Conservation (phyloP, 2,113 vertebrate genomes). For the Caranx ignobilis region DNA sequence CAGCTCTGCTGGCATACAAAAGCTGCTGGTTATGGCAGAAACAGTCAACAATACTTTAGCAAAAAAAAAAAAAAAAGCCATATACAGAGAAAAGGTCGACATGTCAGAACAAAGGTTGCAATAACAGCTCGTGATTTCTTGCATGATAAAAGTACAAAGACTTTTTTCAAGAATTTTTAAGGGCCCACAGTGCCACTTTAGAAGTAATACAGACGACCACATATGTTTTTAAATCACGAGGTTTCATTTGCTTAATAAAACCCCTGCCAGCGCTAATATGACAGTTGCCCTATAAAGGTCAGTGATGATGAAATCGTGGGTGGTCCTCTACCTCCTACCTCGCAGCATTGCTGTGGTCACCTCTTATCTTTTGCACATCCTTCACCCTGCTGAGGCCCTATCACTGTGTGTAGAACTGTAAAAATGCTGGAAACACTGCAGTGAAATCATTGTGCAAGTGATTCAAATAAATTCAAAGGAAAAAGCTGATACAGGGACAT, state of each 20-base stretch:
- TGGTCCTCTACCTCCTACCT: slow-evolving; percentile 52
- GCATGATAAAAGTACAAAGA: slow-evolving; percentile 31
- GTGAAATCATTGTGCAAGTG: too few species aligned
- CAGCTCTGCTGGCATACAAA: background rate
- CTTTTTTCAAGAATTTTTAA: slow-evolving; percentile 1
- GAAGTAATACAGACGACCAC: slow-evolving; percentile 17
- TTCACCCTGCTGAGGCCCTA: background rate
- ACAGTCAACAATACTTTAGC: background rate
- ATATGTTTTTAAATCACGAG: slow-evolving; percentile 31
- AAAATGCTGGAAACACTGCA: background rate
- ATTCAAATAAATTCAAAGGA: background rate
- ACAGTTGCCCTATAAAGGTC: slow-evolving; percentile 63
- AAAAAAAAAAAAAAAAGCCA: background rate
- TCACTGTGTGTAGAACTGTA: background rate
- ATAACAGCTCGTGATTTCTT: slow-evolving; percentile 28
- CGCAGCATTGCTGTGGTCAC: slow-evolving; percentile 1
- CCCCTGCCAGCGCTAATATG: slow-evolving; percentile 42
- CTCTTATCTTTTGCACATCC: background rate
- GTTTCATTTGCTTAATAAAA: slow-evolving; percentile 41
- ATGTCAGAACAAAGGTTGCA: slow-evolving; percentile 21
- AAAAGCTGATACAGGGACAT: background rate
- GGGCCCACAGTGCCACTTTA: background rate
- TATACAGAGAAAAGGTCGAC: background rate
- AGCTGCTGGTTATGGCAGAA: background rate
- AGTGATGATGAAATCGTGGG: slow-evolving; percentile 52